Evolutionary conservation across 2,888 invertebrate species (phyloP).

Genomic region (Ellobium chinense): DNA sequence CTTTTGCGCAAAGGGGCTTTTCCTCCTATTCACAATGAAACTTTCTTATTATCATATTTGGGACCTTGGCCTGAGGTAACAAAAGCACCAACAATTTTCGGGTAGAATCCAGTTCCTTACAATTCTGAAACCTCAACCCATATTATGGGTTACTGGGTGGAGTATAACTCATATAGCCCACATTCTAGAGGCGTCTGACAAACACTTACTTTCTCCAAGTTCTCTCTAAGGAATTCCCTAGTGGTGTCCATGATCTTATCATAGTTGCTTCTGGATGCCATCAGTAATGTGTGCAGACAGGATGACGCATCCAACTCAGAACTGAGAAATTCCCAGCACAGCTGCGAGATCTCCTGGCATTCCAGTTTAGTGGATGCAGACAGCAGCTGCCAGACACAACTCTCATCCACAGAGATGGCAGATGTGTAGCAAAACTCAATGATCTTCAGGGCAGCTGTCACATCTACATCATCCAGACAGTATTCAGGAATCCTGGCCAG

Average conservation of each 20-base stretch:
- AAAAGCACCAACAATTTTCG: background rate
- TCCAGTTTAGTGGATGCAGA: constrained; percentile 57
- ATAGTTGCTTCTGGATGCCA: background rate
- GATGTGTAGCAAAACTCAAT: constrained; percentile 66
- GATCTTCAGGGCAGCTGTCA: constrained; percentile 53
- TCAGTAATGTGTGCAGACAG: constrained; percentile 51
- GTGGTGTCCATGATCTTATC: constrained; percentile 3
- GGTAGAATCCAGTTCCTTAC: too few species aligned
- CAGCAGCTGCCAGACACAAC: constrained; percentile 58
- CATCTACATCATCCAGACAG: constrained; percentile 51
- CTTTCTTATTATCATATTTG: too few species aligned
- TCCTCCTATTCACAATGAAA: too few species aligned
- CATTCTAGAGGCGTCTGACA: too few species aligned
- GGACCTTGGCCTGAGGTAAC: background rate
- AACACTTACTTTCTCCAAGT: constrained; percentile 55
- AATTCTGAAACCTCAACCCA: too few species aligned
- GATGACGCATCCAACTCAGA: constrained; percentile 53
- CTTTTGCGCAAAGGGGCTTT: too few species aligned
- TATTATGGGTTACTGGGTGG: too few species aligned
- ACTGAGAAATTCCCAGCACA: constrained; percentile 60
- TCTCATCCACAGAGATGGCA: constrained; percentile 57
- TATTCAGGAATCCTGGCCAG: constrained; percentile 1
- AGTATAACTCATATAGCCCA: too few species aligned
- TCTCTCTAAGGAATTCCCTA: constrained; percentile 49
- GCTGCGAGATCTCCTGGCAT: constrained; percentile 55